Evolutionary conservation across 2,888 invertebrate species (phyloP).

Genomic region (Podotricha telesiphe): DNA sequence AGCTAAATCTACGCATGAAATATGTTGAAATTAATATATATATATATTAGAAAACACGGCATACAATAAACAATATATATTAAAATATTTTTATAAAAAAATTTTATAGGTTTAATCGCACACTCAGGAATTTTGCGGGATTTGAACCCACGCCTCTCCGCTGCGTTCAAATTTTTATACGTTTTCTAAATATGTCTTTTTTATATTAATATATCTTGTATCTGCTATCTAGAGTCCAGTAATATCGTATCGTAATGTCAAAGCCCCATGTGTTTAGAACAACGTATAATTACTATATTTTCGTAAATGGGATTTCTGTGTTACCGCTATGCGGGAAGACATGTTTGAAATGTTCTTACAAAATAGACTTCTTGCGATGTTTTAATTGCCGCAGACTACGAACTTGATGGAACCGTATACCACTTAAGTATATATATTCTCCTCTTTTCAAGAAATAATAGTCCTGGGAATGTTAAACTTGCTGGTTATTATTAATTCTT

Average conservation of each 20-base stretch:
- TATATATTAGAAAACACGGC: too few species aligned
- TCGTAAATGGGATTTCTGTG: slow-evolving; percentile 15
- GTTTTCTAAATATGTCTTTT: too few species aligned
- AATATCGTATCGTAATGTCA: background rate
- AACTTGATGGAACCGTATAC: background rate
- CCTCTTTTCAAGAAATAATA: background rate
- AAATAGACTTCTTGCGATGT: slow-evolving; percentile 15
- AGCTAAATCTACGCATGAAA: too few species aligned
- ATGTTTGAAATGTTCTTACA: slow-evolving; percentile 6
- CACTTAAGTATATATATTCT: background rate
- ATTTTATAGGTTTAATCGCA: too few species aligned
- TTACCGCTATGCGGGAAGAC: slow-evolving; percentile 10
- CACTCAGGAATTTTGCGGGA: too few species aligned
- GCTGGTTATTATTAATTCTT: too few species aligned
- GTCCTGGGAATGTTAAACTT: background rate
- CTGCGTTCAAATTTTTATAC: too few species aligned
- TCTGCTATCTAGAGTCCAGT: background rate
- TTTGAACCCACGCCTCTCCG: too few species aligned
- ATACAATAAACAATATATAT: too few species aligned
- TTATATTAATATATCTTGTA: too few species aligned
- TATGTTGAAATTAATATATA: too few species aligned
- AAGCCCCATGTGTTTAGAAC: background rate
- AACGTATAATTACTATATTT: slow-evolving; percentile 16
- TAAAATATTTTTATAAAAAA: too few species aligned
- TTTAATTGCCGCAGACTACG: background rate